Conservation (phyloP, 2,113 vertebrate species). For the Rhinogobius similis region DNA sequence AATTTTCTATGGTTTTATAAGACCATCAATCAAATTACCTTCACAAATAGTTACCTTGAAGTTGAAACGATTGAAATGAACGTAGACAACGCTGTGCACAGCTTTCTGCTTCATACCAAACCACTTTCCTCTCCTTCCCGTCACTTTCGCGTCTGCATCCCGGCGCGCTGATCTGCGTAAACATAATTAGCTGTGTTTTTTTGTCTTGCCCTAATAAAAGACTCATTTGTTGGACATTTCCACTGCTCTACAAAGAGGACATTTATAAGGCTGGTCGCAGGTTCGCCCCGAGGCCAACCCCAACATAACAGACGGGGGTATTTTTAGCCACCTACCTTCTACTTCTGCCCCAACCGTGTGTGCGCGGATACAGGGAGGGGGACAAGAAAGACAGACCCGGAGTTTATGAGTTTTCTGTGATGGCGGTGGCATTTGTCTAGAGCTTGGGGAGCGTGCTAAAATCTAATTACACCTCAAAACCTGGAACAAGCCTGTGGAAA, state of each 20-base stretch:
- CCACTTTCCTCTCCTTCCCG: not conserved
- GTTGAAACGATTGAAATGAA: too few species aligned
- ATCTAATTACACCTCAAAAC: conserved; percentile 8
- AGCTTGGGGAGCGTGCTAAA: not conserved
- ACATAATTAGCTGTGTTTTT: conserved; percentile 98
- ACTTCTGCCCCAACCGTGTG: conserved; percentile 74
- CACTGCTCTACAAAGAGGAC: conserved; percentile 95
- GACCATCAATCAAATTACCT: too few species aligned
- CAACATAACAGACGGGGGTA: conserved; percentile 90
- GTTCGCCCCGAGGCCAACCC: conserved; percentile 85
- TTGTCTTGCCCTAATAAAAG: conserved; percentile 97
- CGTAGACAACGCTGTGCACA: too few species aligned
- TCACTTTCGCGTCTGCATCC: not conserved
- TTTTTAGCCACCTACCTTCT: conserved; percentile 85
- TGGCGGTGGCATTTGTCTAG: conserved; percentile 22
- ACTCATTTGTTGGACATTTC: conserved; percentile 99
- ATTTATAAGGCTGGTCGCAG: conserved; percentile 87
- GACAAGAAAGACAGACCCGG: conserved; percentile 19
- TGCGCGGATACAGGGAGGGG: conserved; percentile 31
- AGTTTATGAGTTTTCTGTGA: conserved; percentile 45
- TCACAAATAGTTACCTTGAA: too few species aligned
- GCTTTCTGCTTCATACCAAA: not conserved
- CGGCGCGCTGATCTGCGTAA: conserved; percentile 90
- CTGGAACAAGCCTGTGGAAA: conserved; percentile 57
- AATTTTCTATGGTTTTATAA: too few species aligned